Evolutionary conservation across 2,113 vertebrate genomes (phyloP).

Genomic region (Ammodytes marinus): DNA sequence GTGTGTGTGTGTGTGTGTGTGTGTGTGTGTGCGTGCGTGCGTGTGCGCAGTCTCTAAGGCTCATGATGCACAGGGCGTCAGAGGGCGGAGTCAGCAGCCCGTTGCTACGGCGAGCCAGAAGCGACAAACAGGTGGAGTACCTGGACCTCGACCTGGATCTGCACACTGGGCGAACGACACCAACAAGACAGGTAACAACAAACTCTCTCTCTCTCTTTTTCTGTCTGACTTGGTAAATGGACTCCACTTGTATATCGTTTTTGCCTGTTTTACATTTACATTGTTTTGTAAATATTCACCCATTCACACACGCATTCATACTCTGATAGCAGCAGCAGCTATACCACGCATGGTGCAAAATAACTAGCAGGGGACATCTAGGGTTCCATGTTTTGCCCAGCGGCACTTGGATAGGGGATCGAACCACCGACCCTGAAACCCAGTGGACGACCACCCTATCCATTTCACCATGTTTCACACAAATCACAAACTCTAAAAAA

Average conservation of each 20-base stretch:
- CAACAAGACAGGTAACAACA: slow-evolving; percentile 87
- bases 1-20: slow-evolving; percentile 18
- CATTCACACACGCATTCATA: no score
- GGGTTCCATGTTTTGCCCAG: no score
- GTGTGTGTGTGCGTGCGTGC: slow-evolving; percentile 24
- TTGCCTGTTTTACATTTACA: no score
- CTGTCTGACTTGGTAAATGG: background rate
- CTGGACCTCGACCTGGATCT: slow-evolving; percentile 94
- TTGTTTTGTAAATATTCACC: no score
- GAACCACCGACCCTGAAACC: no score
- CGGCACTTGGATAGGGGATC: no score
- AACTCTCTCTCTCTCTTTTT: background rate
- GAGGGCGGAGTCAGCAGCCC: slow-evolving; percentile 91
- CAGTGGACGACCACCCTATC: no score
- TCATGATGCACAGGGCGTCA: slow-evolving; percentile 75
- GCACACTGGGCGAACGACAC: slow-evolving; percentile 90
- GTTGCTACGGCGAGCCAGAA: slow-evolving; percentile 85
- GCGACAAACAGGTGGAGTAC: slow-evolving; percentile 94
- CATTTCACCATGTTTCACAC: background rate
- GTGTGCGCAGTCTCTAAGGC: slow-evolving; percentile 71
- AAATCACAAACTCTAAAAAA: background rate
- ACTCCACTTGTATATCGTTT: no score
- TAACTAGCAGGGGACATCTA: no score
- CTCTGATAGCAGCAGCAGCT: no score
- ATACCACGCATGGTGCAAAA: no score